Base-by-base conservation (phyloP, 2,888 invertebrate species). In the Drosophila phalerata region DNA sequence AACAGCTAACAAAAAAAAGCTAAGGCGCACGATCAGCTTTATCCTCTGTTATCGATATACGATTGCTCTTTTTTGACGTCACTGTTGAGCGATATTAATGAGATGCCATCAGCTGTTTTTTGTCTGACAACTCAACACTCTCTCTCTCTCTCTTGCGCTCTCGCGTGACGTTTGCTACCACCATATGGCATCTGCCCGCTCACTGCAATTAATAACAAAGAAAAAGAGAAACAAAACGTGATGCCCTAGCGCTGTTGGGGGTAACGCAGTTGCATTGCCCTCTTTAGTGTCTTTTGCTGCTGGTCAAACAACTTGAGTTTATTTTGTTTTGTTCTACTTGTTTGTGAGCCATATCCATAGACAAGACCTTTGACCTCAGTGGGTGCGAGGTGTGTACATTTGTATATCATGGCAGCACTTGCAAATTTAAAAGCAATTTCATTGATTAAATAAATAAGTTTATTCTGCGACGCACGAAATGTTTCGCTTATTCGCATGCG, bases 351-450 rank as follows among this genome's bases (percentile, higher is more conserved):
- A 65, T 48, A 67, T 62, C 72, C 19, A 65, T 48, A 63, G 55
- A 56, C 56, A 34, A 73, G 83, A 88, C 72, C 88, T 84, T 84
- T 84, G 83, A 84, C 88, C 83, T 79, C 85, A 43, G 58, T 47
- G 67, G 43, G 60, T 62, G 25, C 56, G 25, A 10, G 42, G 38
- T 3, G 30, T 4, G 4, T 19, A 19, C 19, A 17, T 25, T 3
- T 25, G 15, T 17, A 11, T 11, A 9, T 9, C 8, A 15, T 37
- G 47, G 1, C 13, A 34, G 9, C 25, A 51, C 63, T 67, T 53
- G 74, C 79, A 40, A 61, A 73, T 55, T 68, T 43, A 4, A 42
- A 63, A 22, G 51, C 38, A 51, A 56, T 65, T 49, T 55, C 49
- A 69, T 62, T 76, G 57, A 69, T 75, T 77, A 53, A 77, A 75